Base-by-base conservation (phyloP, 2,888 invertebrate species). In the Andrena marginata region DNA sequence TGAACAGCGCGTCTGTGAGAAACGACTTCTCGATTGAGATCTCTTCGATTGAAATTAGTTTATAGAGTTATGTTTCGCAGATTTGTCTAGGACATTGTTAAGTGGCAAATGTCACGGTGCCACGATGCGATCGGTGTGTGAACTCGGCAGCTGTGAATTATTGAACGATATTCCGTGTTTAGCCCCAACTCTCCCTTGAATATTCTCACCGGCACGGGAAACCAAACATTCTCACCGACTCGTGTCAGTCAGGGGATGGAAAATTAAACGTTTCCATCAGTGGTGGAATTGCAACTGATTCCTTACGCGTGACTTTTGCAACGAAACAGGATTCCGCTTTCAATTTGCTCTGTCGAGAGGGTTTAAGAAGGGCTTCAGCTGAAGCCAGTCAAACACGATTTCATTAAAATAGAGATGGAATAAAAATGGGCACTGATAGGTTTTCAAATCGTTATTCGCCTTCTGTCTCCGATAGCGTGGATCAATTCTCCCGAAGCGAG, bases 261-360 rank as follows among this genome's bases (percentile, higher is more conserved):
- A 60, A 78, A 63, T 75, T 72, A 71, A 78, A 71, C 69, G 65
- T 62, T 82, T 75, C 54, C 74, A 74, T 77, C 71, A 42, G 35
- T 65, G 10, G 23, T 8, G 73, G 48, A 42, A 71, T 82, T 74
- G 33, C 67, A 59, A 31, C 26, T 75, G 75, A 82, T 82, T 76
- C 84, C 69, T 67, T 48, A 71, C 78, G 67, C 82, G 82, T 82
- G 77, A 82, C 83, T 82, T 75, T 54, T 51, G 48, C 71, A 7
- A 20, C 54, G 71, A 60, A 51, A 29, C 33, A 49, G 77, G 78
- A 23, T 74, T 82, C 68, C 48, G 68, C 74, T 84, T 84, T 82
- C 78, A 82, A 84, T 84, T 84, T 80, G 71, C 7, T 26, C 48
- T 62, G 54, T 54, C 33, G 49, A 13, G 8, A 10, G 77, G 62